Conservation (phyloP, 2,113 vertebrate species). For the Antennarius striatus region DNA sequence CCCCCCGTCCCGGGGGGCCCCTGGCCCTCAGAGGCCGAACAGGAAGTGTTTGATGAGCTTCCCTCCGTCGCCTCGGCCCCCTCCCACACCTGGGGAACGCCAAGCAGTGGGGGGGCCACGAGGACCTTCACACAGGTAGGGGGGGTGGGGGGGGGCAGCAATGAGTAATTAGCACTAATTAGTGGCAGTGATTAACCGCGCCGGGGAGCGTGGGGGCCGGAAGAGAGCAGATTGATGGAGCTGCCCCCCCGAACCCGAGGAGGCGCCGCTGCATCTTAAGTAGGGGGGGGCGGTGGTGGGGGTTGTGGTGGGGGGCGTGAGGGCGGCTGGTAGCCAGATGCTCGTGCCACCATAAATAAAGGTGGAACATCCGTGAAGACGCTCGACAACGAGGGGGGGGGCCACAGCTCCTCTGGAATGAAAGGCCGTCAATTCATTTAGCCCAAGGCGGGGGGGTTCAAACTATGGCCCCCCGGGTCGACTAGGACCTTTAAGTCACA, state of each 20-base stretch:
- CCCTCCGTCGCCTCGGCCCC: constrained; percentile 19
- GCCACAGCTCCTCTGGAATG: constrained; percentile 27
- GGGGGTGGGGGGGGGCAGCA: constrained; percentile 67
- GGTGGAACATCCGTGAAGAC: constrained; percentile 40
- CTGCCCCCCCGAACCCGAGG: constrained; percentile 71
- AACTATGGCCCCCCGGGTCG: constrained; percentile 32
- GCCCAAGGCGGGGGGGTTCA: constrained; percentile 48
- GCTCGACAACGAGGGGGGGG: constrained; percentile 35
- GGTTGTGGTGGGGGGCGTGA: neutral
- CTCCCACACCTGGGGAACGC: constrained; percentile 57
- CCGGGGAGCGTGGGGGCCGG: constrained; percentile 76
- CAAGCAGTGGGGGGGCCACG: constrained; percentile 44
- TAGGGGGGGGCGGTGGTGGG: constrained; percentile 44
- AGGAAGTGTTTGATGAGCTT: constrained; percentile 41
- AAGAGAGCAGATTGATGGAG: constrained; percentile 81
- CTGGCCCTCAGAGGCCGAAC: constrained; percentile 18
- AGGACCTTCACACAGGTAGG: constrained; percentile 59
- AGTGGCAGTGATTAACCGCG: constrained; percentile 85
- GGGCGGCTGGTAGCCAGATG: constrained; percentile 61
- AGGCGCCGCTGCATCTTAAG: constrained; percentile 79
- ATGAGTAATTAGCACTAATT: constrained; percentile 85
- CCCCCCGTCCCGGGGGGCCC: too few relatives aligned
- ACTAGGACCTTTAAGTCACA: constrained; percentile 35
- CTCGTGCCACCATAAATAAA: constrained; percentile 55
- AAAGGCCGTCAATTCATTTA: constrained; percentile 37